A percentile compares a stretch with the other conserved stretches of the same genome.
phyloP scores from a whole-genome alignment of 2,888 invertebrate species.

The Luperina nickerlii region DNA sequence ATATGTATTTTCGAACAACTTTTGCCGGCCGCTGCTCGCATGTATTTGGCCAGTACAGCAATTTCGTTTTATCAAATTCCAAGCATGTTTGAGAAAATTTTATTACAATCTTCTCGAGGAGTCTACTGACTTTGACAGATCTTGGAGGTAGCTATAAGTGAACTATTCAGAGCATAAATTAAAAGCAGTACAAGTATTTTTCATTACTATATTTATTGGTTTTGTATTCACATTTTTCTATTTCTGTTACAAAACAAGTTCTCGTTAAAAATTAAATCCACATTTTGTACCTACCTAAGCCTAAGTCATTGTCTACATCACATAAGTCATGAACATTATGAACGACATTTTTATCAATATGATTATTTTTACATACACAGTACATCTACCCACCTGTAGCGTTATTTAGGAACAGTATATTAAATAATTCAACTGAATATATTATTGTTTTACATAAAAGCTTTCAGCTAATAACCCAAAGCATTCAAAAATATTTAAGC shows the following conservation, averaged over 20 bases:
- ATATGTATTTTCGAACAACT: too few relatives aligned
- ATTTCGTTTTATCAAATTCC: too few relatives aligned
- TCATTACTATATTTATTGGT: constrained; percentile 88
- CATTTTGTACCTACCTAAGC: constrained; percentile 86
- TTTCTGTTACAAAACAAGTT: constrained; percentile 89
- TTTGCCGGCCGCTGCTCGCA: too few relatives aligned
- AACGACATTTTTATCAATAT: constrained; percentile 62
- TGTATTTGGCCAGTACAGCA: too few relatives aligned
- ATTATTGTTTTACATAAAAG: constrained; percentile 37
- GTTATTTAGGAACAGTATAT: constrained; percentile 56
- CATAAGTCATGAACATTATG: constrained; percentile 74
- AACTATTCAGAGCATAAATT: constrained; percentile 13
- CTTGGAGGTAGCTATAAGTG: not conserved
- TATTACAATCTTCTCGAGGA: not conserved
- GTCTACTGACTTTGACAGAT: not conserved
- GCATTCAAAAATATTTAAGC: constrained; percentile 16
- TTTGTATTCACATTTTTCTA: constrained; percentile 89
- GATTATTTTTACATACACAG: constrained; percentile 59
- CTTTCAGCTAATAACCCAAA: constrained; percentile 34
- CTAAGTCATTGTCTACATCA: constrained; percentile 89
- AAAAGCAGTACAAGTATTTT: constrained; percentile 49
- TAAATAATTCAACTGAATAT: constrained; percentile 23
- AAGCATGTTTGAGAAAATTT: too few relatives aligned
- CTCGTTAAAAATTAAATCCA: constrained; percentile 83
- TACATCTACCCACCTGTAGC: constrained; percentile 65